phyloP scores from a whole-genome alignment of 2,113 vertebrate genomes.

The Orientallactaga bullata region DNA sequence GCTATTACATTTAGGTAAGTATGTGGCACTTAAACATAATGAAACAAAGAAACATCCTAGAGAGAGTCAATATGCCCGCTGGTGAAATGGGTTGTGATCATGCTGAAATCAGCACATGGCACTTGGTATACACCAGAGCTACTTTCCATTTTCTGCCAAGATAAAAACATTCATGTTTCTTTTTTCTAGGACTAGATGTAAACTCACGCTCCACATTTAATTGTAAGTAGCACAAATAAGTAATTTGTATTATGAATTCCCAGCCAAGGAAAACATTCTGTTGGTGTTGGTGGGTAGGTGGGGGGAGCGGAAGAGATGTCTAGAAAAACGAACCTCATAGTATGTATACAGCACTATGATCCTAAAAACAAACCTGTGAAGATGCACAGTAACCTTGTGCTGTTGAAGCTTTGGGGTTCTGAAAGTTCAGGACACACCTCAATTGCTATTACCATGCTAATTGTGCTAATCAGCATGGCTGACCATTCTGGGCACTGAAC shows the following conservation, averaged over 20 bases:
- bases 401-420: no score
- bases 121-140: accelerated
- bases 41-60: background rate
- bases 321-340: background rate
- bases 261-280: background rate
- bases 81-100: no score
- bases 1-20: background rate
- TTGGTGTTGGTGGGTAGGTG: background rate
- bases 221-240: background rate
- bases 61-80: background rate
- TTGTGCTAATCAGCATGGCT: background rate
- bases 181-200: background rate
- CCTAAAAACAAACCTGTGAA: background rate
- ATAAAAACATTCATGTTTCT: background rate
- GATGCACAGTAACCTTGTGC: background rate
- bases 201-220: background rate
- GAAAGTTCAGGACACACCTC: background rate
- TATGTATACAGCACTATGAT: background rate
- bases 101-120: no score
- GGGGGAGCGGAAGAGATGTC: background rate
- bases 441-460: background rate
- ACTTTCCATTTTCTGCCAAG: no score
- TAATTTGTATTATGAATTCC: background rate
- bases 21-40: background rate
- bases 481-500: no score